Base-by-base conservation (phyloP, 2,888 invertebrate genomes). In the Stenotaenia linearis region DNA sequence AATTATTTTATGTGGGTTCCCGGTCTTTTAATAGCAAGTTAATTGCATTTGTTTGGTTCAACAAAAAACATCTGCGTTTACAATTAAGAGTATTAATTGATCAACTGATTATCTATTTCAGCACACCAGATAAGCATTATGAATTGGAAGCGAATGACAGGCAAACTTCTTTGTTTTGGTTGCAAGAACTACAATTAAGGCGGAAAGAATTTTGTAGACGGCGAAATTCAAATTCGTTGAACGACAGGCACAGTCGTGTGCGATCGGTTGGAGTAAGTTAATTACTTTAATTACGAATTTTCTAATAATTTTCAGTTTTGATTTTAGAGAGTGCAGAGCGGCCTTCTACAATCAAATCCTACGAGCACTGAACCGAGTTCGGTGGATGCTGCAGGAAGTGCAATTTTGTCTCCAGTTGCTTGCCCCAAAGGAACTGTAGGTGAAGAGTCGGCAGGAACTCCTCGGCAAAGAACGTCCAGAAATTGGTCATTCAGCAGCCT, bases 151-250 rank as follows among this genome's bases (percentile, higher is more conserved):
- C 87, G 3, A 83, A 84, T 0, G 85, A 85, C 80, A 80, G 85
- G 69, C 84, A 85, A 56, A 84, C 84, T 7, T 85, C 86, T 83
- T 83, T 86, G 81, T 85, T 84, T 81, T 88, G 87, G 87, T 83
- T 88, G 40, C 86, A 87, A 82, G 85, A 86, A 77, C 83, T 88
- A 25, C 87, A 88, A 82, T 84, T 82, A 40, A 85, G 85, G 77
- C 81, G 87, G 74, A 82, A 86, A 82, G 83, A 84, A 40, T 86
- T 83, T 81, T 85, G 84, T 80, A 80, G 84, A 37, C 81, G 83
- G 18, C 81, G 84, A 32, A 84, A 83, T 5, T 80, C 81, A 35
- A 45, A 80, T 21, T 79, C 81, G 18, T 78, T 79, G 56, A 80
- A 23, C 10, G 45, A 81, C 76, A 75, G 76, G 1, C 32, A 69